Conservation (phyloP, 2,888 invertebrate genomes). For the Myopa testacea region DNA sequence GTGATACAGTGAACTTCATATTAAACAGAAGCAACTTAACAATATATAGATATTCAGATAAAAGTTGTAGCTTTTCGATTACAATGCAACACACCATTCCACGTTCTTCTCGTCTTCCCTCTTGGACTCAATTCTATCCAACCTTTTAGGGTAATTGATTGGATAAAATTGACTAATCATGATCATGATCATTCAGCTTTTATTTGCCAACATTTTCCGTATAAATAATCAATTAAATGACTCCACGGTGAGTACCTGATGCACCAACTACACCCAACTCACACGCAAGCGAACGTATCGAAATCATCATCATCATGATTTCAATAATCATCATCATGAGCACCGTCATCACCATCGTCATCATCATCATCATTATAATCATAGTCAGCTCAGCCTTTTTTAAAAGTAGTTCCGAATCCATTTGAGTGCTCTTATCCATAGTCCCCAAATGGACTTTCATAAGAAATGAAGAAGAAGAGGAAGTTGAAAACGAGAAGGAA, state of each 20-base stretch:
- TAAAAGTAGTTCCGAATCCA: background rate
- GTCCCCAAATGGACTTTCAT: slow-evolving; percentile 20
- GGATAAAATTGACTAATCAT: slow-evolving; percentile 30
- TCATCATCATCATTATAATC: no score
- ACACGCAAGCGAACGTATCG: background rate
- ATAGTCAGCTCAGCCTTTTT: no score
- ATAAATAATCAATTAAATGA: slow-evolving; percentile 26
- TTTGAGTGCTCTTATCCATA: slow-evolving; percentile 20
- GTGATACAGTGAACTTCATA: no score
- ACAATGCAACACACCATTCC: no score
- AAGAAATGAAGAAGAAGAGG: slow-evolving; percentile 19
- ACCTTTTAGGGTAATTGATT: slow-evolving; percentile 34
- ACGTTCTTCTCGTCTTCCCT: no score
- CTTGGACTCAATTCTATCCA: background rate
- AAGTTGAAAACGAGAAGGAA: background rate
- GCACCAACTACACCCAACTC: background rate
- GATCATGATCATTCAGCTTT: background rate
- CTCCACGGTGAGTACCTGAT: background rate
- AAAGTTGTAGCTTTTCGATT: background rate
- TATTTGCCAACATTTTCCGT: slow-evolving; percentile 9
- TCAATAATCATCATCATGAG: no score
- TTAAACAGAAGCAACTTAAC: no score
- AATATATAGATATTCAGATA: no score
- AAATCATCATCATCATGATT: no score
- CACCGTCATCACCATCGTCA: no score